Conservation (phyloP, 2,113 vertebrate genomes). For the Crotalus horridus region DNA sequence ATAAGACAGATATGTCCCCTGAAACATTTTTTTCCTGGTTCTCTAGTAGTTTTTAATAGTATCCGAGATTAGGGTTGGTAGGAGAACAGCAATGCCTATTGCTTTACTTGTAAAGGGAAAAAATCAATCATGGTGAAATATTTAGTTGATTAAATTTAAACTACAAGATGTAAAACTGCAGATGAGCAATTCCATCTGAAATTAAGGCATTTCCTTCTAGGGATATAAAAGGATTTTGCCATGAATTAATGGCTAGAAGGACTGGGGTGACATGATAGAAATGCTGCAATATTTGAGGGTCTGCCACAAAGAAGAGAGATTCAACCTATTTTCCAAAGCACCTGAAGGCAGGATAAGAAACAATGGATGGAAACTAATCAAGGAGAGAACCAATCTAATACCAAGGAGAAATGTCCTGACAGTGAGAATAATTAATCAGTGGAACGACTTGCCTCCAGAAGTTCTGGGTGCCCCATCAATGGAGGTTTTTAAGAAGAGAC, state of each 20-base stretch:
- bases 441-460: not conserved
- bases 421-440: not conserved
- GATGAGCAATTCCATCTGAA: not conserved
- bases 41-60: not conserved
- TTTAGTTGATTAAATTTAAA: not conserved
- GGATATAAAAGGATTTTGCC: not conserved
- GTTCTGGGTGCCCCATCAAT: not conserved
- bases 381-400: not conserved
- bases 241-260: not conserved
- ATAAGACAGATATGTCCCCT: not conserved
- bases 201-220: not conserved
- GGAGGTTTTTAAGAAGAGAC: not conserved
- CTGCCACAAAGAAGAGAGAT: not conserved
- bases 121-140: not conserved
- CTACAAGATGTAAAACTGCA: not conserved
- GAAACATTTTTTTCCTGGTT: not conserved
- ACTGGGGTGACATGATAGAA: not conserved
- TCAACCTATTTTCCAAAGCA: not conserved
- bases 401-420: not conserved
- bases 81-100: not conserved
- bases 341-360: not conserved
- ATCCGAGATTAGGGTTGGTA: not conserved
- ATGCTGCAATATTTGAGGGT: not conserved
- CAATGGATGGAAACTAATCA: not conserved
- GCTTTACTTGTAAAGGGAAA: not conserved